Conservation (phyloP, 2,888 invertebrate species). For the Hydrotaea diabolus region DNA sequence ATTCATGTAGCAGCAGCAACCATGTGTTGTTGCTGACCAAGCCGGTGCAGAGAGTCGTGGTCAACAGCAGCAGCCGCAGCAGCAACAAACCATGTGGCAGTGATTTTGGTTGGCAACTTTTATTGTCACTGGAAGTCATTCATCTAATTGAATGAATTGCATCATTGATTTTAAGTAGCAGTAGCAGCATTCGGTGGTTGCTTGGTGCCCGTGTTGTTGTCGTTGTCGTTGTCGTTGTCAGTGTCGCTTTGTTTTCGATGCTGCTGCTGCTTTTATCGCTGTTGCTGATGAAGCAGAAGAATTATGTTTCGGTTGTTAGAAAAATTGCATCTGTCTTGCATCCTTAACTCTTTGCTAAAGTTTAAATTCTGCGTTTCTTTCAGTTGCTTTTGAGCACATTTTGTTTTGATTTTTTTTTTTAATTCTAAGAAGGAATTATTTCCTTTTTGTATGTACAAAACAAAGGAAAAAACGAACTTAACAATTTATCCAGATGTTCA, state of each 20-base stretch:
- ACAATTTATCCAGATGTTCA: constrained; percentile 63
- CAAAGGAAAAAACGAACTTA: constrained; percentile 11
- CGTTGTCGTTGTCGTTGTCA: constrained; percentile 22
- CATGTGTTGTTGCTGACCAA: not conserved
- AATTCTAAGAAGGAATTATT: constrained; percentile 57
- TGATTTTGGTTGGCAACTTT: constrained; percentile 61
- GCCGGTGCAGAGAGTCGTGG: constrained; percentile 15
- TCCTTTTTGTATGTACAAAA: constrained; percentile 40
- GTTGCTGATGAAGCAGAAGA: constrained; percentile 50
- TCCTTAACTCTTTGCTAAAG: constrained; percentile 38
- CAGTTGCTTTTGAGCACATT: constrained; percentile 2
- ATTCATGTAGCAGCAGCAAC: not conserved
- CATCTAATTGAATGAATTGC: constrained; percentile 68
- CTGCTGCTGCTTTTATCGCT: constrained; percentile 47
- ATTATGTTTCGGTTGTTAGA: constrained; percentile 56
- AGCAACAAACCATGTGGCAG: constrained; percentile 44
- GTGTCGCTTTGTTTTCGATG: constrained; percentile 25
- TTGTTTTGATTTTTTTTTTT: constrained; percentile 27
- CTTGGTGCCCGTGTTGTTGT: too few species aligned
- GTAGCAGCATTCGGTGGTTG: not conserved
- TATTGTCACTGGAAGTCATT: constrained; percentile 68
- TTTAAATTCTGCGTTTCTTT: constrained; percentile 19
- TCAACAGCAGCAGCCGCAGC: too few species aligned
- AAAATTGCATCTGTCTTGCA: constrained; percentile 67
- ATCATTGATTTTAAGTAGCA: constrained; percentile 68